Evolutionary conservation across 2,888 invertebrate genomes (phyloP), one percentile per base, ranked within the genome.

Genomic region (Phoenoteleia sp.): DNA sequence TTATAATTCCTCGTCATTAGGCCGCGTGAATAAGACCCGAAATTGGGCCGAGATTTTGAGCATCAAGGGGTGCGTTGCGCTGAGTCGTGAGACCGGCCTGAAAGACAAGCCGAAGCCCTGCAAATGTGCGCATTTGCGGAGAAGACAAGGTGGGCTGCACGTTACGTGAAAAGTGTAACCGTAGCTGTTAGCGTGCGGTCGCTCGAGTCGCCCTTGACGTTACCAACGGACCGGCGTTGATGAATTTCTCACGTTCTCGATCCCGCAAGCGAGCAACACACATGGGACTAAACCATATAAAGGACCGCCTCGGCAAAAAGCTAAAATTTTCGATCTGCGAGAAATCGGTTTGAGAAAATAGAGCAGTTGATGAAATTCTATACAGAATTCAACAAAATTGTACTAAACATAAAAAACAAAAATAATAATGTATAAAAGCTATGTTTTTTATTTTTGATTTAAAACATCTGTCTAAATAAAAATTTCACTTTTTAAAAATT

Each of bases 161-260:
- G 90, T 92, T 91, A 91, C 92, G 91, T 92, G 92, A 92, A 93
- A 93, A 89, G 90, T 91, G 90, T 91, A 92, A 93, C 93, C 92
- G 91, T 93, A 93, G 92, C 92, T 92, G 92, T 92, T 81, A 64
- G 91, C 92, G 90, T 92, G 91, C 90, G 91, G 91, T 90, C 88
- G 87, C 79, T 64, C 72, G 84, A 71, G 66, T 81, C 81, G 82
- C 82, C 80, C 82, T 86, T 86, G 82, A 82, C 82, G 84, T 90
- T 90, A 87, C 87, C 86, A 88, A 88, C 87, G 54, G 87, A 86
- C 82, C 87, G 87, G 58, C 77, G 83, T 58, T 74, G 89, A 90
- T 90, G 90, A 88, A 89, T 89, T 91, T 91, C 91, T 91, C 91
- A 91, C 91, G 91, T 84, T 84, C 84, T 75, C 79, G 84, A 84